These are phyloP conservation scores for Hylia prasina DNA, from an alignment of 2,113 vertebrate genomes.

Conservation along the genomic window DNA sequence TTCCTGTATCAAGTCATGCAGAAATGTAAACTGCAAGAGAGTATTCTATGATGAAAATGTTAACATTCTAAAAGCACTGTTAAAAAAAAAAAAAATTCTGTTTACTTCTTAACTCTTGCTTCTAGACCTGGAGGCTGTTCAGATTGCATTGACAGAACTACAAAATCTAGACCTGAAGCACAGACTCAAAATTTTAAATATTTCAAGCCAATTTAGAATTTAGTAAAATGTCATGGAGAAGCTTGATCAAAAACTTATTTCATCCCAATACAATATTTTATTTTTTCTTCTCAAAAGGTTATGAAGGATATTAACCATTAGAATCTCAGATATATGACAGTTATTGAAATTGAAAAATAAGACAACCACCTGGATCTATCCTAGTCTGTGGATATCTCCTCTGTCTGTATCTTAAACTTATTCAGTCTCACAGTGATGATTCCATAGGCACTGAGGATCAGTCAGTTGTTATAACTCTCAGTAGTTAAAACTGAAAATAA, in stretches of 20 bases:
- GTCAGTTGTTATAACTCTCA: not conserved
- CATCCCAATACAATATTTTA: accelerated
- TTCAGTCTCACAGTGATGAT: not conserved
- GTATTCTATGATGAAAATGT: not conserved
- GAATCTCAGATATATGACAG: not conserved
- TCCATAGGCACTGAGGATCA: not conserved
- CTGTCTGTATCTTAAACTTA: not conserved
- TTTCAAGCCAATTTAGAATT: not conserved
- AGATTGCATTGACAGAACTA: not conserved
- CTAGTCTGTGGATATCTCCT: not conserved
- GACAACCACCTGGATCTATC: not conserved
- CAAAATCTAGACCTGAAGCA: not conserved
- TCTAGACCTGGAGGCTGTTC: not conserved
- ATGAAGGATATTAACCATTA: not conserved
- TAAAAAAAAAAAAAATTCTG: not conserved
- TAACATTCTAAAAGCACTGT: not conserved
- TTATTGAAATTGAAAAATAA: not conserved
- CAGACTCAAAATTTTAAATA: not conserved
- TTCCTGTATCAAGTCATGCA: not conserved
- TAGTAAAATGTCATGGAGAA: not conserved
- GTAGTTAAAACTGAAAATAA: not conserved
- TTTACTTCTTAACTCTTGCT: accelerated
- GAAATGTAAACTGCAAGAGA: not conserved
- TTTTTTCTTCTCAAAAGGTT: not conserved
- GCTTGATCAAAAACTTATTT: not conserved